phyloP scores from a whole-genome alignment of 1,140 invertebrate genomes.

The Ips nitidus region DNA sequence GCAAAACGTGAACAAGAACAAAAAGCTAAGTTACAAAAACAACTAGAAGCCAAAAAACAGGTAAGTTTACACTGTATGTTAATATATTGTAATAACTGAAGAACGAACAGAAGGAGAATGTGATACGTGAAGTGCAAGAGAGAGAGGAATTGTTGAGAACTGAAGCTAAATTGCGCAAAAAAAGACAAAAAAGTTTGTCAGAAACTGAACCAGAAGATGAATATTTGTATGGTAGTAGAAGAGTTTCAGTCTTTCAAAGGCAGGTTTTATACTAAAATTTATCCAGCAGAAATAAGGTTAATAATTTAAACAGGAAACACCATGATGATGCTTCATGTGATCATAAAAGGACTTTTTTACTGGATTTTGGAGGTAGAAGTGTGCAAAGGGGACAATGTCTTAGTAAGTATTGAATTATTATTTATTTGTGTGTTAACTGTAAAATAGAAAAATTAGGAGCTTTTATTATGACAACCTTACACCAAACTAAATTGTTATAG shows the following conservation, averaged over 20 bases:
- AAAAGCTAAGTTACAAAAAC: slow-evolving; percentile 61
- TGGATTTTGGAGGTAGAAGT: slow-evolving; percentile 60
- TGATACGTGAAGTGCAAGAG: slow-evolving; percentile 69
- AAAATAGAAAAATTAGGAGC: too few species aligned
- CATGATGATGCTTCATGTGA: slow-evolving; percentile 54
- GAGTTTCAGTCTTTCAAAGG: slow-evolving; percentile 13
- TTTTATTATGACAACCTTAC: too few species aligned
- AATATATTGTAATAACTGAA: slow-evolving; percentile 36
- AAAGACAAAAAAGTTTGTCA: slow-evolving; percentile 32
- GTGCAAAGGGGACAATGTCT: slow-evolving; percentile 60
- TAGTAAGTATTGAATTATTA: slow-evolving; percentile 47
- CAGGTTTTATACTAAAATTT: slow-evolving; percentile 8
- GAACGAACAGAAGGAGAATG: slow-evolving; percentile 56
- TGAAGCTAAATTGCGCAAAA: slow-evolving; percentile 54
- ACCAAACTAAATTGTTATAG: too few species aligned
- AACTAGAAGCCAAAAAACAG: slow-evolving; percentile 49
- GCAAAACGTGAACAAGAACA: slow-evolving; percentile 62
- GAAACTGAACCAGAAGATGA: slow-evolving; percentile 44
- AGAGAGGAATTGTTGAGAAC: slow-evolving; percentile 67
- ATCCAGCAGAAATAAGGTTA: slow-evolving; percentile 15
- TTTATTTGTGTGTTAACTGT: neutral
- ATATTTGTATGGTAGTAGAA: slow-evolving; percentile 1
- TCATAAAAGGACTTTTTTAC: slow-evolving; percentile 55
- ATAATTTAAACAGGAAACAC: slow-evolving; percentile 49
- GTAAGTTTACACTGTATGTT: slow-evolving; percentile 26